Evolutionary conservation across 2,113 vertebrate species (phyloP).

Genomic region (Lethenteron reissneri): DNA sequence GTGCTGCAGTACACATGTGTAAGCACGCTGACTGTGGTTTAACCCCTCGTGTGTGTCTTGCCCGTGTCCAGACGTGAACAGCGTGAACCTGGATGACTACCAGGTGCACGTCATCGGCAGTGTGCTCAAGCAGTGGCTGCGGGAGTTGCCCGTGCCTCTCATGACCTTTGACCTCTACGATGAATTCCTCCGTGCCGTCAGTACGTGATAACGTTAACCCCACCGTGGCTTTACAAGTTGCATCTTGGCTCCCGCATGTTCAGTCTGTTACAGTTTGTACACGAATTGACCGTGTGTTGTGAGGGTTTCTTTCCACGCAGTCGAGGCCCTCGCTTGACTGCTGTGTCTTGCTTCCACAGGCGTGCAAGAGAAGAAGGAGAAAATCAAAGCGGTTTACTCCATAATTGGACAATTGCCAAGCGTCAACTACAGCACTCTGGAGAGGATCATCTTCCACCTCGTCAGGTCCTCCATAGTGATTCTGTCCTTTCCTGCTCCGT

Average conservation of each 20-base stretch:
- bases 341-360: constrained; percentile 23
- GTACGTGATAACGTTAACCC: constrained; percentile 24
- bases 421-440: constrained; percentile 71
- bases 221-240: too few species aligned
- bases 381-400: constrained; percentile 56
- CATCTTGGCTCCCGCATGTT: too few species aligned
- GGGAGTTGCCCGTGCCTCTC: constrained; percentile 83
- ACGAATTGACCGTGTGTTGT: too few species aligned
- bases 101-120: constrained; percentile 93
- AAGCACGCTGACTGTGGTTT: too few species aligned
- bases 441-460: constrained; percentile 84
- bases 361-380: constrained; percentile 76
- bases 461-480: constrained; percentile 38
- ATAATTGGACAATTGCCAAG: constrained; percentile 82
- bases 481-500: too few species aligned
- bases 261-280: too few species aligned
- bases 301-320: neutral
- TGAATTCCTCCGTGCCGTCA: constrained; percentile 76
- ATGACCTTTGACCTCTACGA: constrained; percentile 97
- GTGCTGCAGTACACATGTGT: too few species aligned
- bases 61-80: constrained; percentile 42
- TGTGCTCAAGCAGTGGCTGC: constrained; percentile 93
- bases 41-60: too few species aligned
- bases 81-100: constrained; percentile 76
- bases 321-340: neutral